Percentiles rank a stretch among this genome's conserved stretches.
phyloP scores from a whole-genome alignment of 2,888 invertebrate genomes.

The Rhodophaea formosa region DNA sequence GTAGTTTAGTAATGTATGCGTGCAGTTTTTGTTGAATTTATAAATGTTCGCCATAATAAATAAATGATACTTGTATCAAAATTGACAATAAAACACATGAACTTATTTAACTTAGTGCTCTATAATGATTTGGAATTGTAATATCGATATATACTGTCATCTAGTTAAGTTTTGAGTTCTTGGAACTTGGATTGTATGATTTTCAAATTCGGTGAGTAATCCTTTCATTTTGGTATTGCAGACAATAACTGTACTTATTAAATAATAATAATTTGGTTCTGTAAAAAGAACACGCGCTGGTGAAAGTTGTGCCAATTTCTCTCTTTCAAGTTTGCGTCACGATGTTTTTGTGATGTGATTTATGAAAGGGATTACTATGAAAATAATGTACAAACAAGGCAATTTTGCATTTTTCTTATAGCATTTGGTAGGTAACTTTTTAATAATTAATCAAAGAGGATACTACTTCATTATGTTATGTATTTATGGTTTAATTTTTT shows the following conservation, averaged over 20 bases:
- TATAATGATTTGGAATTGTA: constrained; percentile 49
- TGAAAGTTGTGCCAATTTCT: constrained; percentile 4
- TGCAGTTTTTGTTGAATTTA: constrained; percentile 15
- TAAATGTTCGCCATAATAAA: constrained; percentile 19
- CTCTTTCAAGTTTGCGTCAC: neutral
- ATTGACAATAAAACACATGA: constrained; percentile 7
- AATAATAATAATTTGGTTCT: neutral
- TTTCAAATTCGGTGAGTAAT: constrained; percentile 70
- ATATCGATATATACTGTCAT: constrained; percentile 35
- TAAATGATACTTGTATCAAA: constrained; percentile 23
- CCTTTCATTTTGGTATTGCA: constrained; percentile 33
- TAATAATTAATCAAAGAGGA: too few species aligned
- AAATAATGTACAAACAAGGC: too few species aligned
- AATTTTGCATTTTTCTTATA: too few species aligned
- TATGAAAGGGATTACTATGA: too few species aligned
- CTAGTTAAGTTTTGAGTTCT: constrained; percentile 60
- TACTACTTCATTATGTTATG: too few species aligned
- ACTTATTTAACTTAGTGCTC: constrained; percentile 46
- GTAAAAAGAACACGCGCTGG: neutral
- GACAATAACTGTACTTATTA: neutral
- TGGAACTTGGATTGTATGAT: constrained; percentile 71
- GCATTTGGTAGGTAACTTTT: too few species aligned
- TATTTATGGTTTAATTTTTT: too few species aligned
- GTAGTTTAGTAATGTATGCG: constrained; percentile 3
- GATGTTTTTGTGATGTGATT: neutral